A percentile compares a stretch with the other conserved stretches of the same genome.
These are phyloP conservation scores for Rachycentron canadum DNA, from an alignment of 2,797 vertebrate genomes.

Conservation along the genomic window DNA sequence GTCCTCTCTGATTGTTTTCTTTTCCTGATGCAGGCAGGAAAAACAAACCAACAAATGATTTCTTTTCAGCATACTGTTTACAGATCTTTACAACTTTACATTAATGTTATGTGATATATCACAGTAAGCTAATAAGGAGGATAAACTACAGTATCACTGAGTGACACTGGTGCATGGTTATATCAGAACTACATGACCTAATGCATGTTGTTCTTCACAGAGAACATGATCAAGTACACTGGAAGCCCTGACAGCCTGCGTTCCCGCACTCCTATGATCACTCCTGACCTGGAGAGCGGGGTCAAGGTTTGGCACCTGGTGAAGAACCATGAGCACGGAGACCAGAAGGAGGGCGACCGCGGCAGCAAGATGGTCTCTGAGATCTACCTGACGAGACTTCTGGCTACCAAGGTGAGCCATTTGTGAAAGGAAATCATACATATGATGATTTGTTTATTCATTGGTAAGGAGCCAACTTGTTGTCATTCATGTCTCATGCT, in stretches of 20 bases:
- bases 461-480: too few species aligned
- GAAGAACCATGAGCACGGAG: conserved; percentile 98
- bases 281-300: conserved; percentile 95
- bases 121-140: too few species aligned
- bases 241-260: conserved; percentile 98
- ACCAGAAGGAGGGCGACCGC: conserved; percentile 97
- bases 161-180: background rate
- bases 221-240: conserved; percentile 99
- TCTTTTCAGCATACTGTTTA: background rate
- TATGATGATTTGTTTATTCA: background rate
- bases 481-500: background rate
- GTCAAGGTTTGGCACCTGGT: conserved; percentile 99
- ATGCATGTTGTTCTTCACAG: conserved; percentile 78
- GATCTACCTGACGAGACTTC: conserved; percentile 95
- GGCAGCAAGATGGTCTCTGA: conserved; percentile 99
- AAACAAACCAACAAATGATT: background rate
- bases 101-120: too few species aligned
- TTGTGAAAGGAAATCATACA: background rate
- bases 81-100: background rate
- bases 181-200: background rate
- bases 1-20: background rate
- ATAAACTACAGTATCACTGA: background rate
- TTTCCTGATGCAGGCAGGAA: background rate
- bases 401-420: conserved; percentile 94
- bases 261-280: conserved; percentile 98